Evolutionary conservation across 2,113 vertebrate genomes (phyloP), one percentile per base, ranked within the genome.

Genomic region (Saccopteryx bilineata): DNA sequence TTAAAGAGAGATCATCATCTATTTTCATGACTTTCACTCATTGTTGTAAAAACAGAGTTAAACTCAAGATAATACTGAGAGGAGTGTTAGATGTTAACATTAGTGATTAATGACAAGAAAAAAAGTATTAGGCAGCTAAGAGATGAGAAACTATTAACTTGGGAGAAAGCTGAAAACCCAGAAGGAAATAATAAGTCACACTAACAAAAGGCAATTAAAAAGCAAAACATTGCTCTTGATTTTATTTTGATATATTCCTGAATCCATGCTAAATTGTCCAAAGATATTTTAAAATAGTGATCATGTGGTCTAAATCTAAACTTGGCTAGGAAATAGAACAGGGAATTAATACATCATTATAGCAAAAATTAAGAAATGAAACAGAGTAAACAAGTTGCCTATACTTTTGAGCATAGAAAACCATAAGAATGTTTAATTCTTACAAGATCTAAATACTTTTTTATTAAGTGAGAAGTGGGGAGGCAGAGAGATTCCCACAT

Each of bases 101-200:
- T 98, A 96, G 98, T 99, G 99, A 99, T 99, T 99, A 99, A 99
- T 99, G 98, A 98, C 98, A 98, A 98, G 98, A 98, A 98, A 98
- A 98, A 95, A 87, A 39, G 39, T 97, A 98, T 86, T 97, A 95
- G 56, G 74, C 95, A 97, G 91, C 83, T 95, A 83, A 97, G 93
- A 98, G 96, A 31, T 98, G 97, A 98, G 97, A 98, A 98, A 84
- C 96, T 96, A 98, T 98, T 98, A 98, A 97, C 95, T 97, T 97
- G 72, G n/a, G 71, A 98, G 90, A 97, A 98, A 97, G 68, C 87
- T 96, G 95, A 97, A 97, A 98, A 98, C 96, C 97, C 98, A 98
- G 97, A 97, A 97, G 97, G 98, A 98, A 98, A 98, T 97, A 98
- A 97, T 97, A 98, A 98, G 97, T 97, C 95, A 96, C 81, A 95